Evolutionary conservation across 2,888 invertebrate genomes (phyloP).

Genomic region (Plebejus anna): DNA sequence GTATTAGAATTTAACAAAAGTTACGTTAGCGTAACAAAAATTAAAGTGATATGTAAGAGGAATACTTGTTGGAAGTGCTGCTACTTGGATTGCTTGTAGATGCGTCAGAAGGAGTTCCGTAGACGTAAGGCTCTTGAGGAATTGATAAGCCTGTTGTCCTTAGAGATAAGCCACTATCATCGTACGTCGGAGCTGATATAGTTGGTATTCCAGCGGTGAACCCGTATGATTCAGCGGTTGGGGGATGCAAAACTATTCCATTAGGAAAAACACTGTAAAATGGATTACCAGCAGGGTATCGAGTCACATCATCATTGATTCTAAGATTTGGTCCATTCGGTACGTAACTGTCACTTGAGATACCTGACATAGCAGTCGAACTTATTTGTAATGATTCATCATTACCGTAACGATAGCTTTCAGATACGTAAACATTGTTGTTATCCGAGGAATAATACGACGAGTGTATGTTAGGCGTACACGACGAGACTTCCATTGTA

Average conservation of each 20-base stretch:
- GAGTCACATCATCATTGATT: constrained; percentile 60
- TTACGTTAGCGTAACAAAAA: background rate
- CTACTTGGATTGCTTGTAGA: constrained; percentile 47
- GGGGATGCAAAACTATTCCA: constrained; percentile 56
- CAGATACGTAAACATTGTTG: constrained; percentile 67
- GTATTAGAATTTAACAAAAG: background rate
- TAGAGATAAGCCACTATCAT: constrained; percentile 54
- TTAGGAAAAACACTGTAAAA: constrained; percentile 60
- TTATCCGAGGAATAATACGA: constrained; percentile 62
- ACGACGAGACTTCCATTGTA: constrained; percentile 63
- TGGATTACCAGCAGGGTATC: constrained; percentile 53
- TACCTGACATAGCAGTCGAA: constrained; percentile 55
- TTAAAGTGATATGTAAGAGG: constrained; percentile 67
- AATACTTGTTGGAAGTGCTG: constrained; percentile 55
- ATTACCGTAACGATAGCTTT: constrained; percentile 67
- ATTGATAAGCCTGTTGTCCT: constrained; percentile 50
- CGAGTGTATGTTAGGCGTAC: constrained; percentile 67
- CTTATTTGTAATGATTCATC: constrained; percentile 71
- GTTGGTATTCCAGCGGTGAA: constrained; percentile 51
- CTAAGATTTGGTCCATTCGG: constrained; percentile 68
- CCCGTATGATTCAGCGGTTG: constrained; percentile 57
- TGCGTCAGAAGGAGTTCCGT: constrained; percentile 54
- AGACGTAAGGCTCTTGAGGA: constrained; percentile 63
- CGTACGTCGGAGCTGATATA: constrained; percentile 57
- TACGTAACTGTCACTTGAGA: constrained; percentile 65